These are phyloP conservation scores for Muntiacus reevesi DNA, from an alignment of 2,113 vertebrate genomes.

Conservation along the genomic window DNA sequence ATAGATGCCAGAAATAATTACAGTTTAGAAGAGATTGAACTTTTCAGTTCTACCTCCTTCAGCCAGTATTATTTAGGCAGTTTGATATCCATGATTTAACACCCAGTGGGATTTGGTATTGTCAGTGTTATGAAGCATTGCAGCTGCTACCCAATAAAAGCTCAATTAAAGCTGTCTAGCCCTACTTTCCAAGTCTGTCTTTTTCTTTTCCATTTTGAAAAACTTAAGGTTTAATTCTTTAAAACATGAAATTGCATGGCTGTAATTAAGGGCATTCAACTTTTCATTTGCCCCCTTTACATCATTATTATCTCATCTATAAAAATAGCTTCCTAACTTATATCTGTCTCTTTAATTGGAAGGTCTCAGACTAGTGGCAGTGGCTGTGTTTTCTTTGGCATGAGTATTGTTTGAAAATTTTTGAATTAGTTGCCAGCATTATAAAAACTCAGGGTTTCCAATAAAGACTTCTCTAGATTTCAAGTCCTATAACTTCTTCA, in stretches of 20 bases:
- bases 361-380: background rate
- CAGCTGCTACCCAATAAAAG: background rate
- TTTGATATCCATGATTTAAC: background rate
- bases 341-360: background rate
- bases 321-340: background rate
- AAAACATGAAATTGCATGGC: background rate
- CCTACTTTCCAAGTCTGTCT: background rate
- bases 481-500: background rate
- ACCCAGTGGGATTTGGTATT: background rate
- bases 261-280: background rate
- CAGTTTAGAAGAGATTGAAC: background rate
- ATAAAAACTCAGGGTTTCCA: constrained; percentile 3
- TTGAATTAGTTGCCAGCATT: background rate
- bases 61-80: background rate
- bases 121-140: background rate
- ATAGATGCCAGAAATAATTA: background rate
- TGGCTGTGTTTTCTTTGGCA: background rate
- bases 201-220: constrained; percentile 3
- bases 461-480: background rate
- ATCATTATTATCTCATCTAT: background rate
- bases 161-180: background rate
- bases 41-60: background rate
- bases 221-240: constrained; percentile 18
- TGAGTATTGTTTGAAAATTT: constrained; percentile 17
- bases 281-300: background rate